A percentile compares a stretch with the other conserved stretches of the same genome.
phyloP scores from a whole-genome alignment of 2,113 vertebrate genomes.

The Willisornis vidua region DNA sequence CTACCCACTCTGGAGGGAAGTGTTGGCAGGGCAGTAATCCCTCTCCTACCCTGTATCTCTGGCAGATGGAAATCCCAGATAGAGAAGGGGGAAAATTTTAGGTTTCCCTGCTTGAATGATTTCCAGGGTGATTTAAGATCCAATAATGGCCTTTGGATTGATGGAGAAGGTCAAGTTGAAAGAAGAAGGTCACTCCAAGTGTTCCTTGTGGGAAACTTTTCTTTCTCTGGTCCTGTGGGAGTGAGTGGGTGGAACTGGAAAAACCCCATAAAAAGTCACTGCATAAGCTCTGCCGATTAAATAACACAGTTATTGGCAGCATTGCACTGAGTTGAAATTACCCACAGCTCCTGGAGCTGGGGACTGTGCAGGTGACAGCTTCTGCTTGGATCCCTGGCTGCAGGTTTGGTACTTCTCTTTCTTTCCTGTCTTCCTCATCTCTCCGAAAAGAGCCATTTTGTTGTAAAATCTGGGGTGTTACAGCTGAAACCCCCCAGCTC shows the following conservation, averaged over 20 bases:
- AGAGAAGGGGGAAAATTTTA: background rate
- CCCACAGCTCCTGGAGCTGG: background rate
- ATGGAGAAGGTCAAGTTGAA: fast-evolving
- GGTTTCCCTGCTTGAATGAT: background rate
- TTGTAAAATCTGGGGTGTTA: background rate
- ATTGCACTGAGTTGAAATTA: background rate
- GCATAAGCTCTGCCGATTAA: background rate
- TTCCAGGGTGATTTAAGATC: background rate
- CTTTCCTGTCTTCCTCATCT: background rate
- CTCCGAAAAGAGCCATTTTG: background rate
- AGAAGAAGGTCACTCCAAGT: background rate
- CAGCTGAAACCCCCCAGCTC: background rate
- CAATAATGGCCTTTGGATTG: background rate
- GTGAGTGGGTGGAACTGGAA: conserved; percentile 19
- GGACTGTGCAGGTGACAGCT: background rate
- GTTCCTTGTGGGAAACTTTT: background rate
- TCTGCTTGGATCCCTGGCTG: background rate
- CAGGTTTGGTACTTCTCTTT: background rate
- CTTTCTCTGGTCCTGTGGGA: background rate
- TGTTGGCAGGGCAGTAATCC: conserved; percentile 42
- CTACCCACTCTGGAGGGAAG: conserved; percentile 8
- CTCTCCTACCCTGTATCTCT: background rate
- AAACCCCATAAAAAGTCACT: background rate
- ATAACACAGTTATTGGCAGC: background rate
- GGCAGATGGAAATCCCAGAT: conserved; percentile 32